Evolutionary conservation across 2,888 invertebrate species (phyloP), one percentile per base, ranked within the genome.

Genomic region (Stenchaetothrips biformis): DNA sequence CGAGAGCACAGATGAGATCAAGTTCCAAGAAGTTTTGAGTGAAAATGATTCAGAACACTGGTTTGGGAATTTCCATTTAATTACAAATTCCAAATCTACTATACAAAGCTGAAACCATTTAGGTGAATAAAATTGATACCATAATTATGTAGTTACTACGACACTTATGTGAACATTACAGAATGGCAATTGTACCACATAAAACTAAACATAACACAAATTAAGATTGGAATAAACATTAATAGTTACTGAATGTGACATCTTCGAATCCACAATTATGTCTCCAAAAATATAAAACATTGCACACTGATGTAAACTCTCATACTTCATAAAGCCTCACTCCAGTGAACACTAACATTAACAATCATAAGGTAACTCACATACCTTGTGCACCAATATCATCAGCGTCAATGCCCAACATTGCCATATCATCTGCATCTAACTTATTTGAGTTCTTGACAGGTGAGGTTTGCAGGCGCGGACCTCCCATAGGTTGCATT

Each of bases 331-430:
- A 11, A 25, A 21, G 25, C 11, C 25, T 25, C 11, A 25, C 21
- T 11, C 7, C 8, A 21, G 8, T 25, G 11, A 25, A 21, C 21
- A 25, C 25, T 37, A 37, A 2, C 37, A 37, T 25, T 8, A 74
- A 74, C 21, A 67, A 67, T 25, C 21, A 25, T 11, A 80, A 37
- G 18, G 67, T 48, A 18, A 79, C 27, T 85, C 83, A 87, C 84
- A 88, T 87, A 79, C 84, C 85, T 83, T 88, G 88, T 47, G 91
- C 91, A 9, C 92, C 92, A 83, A 91, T 91, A 85, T 96, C 95
- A 53, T 92, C 92, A 9, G 93, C 94, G 85, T 95, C 95, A 79
- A 95, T 95, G 0, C 96, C 96, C 80, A 96, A 88, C 93, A 96
- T 91, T 4, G 93, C 93, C 81, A 95, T 87, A 84, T 96, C 95